phyloP scores from a whole-genome alignment of 2,113 vertebrate species.

The Siniperca chuatsi region DNA sequence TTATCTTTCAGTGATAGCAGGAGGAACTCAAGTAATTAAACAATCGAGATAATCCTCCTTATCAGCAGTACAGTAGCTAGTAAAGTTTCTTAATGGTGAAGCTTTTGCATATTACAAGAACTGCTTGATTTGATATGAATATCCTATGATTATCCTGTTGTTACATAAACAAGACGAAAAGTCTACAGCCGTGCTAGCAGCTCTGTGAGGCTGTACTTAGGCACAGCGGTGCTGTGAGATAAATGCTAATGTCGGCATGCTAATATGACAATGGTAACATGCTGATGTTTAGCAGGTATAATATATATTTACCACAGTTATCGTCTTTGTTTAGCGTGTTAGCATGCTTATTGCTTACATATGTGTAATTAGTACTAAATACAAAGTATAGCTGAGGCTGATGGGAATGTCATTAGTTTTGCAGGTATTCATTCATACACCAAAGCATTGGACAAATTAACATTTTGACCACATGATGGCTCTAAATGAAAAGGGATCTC shows the following conservation, averaged over 20 bases:
- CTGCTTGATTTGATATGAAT: background rate
- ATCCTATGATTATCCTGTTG: background rate
- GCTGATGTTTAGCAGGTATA: background rate
- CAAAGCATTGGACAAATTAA: background rate
- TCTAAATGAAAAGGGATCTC: background rate
- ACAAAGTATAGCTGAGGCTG: background rate
- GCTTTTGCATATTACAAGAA: background rate
- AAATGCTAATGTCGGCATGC: background rate
- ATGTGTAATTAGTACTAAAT: background rate
- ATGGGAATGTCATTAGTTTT: background rate
- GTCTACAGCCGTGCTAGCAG: background rate
- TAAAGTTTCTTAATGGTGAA: background rate
- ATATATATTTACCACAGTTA: background rate
- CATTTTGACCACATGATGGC: background rate
- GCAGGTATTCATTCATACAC: background rate
- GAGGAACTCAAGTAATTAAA: background rate
- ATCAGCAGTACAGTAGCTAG: background rate
- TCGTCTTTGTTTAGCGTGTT: background rate
- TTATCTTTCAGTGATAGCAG: conserved; percentile 21
- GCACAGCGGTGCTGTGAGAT: background rate
- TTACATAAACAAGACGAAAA: background rate
- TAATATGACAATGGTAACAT: background rate
- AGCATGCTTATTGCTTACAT: background rate
- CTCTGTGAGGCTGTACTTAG: background rate
- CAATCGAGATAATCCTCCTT: background rate